Conservation (phyloP, 2,888 invertebrate genomes). For the Synanthedon myopaeformis region DNA sequence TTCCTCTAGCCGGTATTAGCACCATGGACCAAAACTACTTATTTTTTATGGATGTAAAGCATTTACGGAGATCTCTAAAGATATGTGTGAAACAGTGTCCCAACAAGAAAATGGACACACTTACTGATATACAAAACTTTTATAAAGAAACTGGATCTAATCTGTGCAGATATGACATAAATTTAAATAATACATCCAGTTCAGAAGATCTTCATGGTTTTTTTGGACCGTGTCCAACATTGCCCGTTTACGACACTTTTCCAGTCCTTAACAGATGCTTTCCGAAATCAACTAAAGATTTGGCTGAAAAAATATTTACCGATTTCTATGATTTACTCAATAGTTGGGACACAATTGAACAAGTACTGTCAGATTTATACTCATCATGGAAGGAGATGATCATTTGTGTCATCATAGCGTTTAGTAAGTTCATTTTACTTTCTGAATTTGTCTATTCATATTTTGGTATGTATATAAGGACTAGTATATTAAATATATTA, state of each 20-base stretch:
- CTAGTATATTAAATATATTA: too few relatives aligned
- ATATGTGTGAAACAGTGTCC: conserved; percentile 94
- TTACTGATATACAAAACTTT: conserved; percentile 78
- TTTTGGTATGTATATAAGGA: too few relatives aligned
- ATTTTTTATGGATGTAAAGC: conserved; percentile 85
- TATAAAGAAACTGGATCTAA: conserved; percentile 78
- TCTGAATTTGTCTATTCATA: not conserved
- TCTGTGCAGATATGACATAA: conserved; percentile 81
- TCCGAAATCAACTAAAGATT: conserved; percentile 77
- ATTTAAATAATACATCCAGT: conserved; percentile 63
- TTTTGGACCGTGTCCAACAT: conserved; percentile 81
- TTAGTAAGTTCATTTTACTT: conserved; percentile 72
- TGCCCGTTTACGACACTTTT: conserved; percentile 82
- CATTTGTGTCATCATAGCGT: conserved; percentile 81
- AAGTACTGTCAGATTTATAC: conserved; percentile 89
- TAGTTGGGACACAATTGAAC: conserved; percentile 89
- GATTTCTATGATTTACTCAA: conserved; percentile 87
- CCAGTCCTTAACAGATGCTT: conserved; percentile 90
- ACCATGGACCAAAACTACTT: conserved; percentile 83
- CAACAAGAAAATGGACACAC: conserved; percentile 69
- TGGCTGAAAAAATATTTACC: conserved; percentile 72
- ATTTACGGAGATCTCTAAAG: conserved; percentile 82
- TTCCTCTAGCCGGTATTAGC: conserved; percentile 83
- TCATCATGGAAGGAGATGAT: conserved; percentile 89
- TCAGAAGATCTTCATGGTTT: conserved; percentile 52